These are phyloP conservation scores for Tyrophagus putrescentiae DNA, from an alignment of 1,140 invertebrate species.

Conservation along the genomic window DNA sequence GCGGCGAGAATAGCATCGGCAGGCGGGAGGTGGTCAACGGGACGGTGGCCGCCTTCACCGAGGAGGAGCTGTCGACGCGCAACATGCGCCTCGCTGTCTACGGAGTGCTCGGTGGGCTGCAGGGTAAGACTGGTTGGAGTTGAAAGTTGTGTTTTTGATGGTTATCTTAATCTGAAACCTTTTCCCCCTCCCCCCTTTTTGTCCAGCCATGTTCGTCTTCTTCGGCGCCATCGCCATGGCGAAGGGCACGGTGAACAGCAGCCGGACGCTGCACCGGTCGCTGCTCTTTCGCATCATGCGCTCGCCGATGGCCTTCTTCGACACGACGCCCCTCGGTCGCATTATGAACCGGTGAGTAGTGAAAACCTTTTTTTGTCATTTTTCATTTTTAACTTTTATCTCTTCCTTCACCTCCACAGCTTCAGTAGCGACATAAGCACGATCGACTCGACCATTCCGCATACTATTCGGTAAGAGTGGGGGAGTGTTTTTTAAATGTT, in stretches of 20 bases:
- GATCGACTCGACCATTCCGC: conserved; percentile 32
- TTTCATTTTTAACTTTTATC: too few species aligned
- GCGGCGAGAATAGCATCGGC: neutral
- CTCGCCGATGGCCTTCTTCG: conserved; percentile 36
- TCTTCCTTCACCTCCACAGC: too few species aligned
- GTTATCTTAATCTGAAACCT: too few species aligned
- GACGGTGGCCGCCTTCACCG: neutral
- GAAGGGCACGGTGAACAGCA: conserved; percentile 26
- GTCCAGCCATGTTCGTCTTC: too few species aligned
- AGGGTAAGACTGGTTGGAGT: too few species aligned
- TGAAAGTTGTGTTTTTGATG: too few species aligned
- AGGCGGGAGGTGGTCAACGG: too few species aligned
- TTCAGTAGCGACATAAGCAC: conserved; percentile 39
- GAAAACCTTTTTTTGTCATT: too few species aligned
- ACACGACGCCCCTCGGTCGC: conserved; percentile 36
- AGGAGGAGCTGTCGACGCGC: neutral
- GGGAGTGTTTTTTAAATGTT: too few species aligned
- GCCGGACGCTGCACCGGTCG: conserved; percentile 25
- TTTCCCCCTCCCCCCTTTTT: too few species aligned
- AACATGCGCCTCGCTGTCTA: conserved; percentile 26
- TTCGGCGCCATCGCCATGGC: conserved; percentile 25
- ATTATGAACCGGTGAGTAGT: conserved; percentile 38
- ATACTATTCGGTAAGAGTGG: conserved; percentile 32
- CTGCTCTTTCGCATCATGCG: conserved; percentile 31
- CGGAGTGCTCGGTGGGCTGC: conserved; percentile 25